Percentiles rank a stretch among this genome's conserved stretches.
Evolutionary conservation across 2,113 vertebrate species (phyloP).

Genomic region (Corapipo altera): DNA sequence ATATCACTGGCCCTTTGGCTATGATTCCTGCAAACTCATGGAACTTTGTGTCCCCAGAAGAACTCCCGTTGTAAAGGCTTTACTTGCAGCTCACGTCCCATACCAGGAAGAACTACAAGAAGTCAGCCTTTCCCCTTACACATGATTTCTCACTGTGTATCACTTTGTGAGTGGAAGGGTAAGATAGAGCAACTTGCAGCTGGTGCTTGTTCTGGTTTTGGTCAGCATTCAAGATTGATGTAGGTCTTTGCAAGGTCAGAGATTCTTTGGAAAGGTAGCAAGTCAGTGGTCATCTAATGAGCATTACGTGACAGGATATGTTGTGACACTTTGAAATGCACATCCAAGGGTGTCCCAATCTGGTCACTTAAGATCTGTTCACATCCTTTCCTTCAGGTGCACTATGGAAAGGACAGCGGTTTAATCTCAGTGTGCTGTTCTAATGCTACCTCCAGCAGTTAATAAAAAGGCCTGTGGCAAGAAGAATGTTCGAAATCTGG

Average conservation of each 20-base stretch:
- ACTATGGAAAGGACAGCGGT: background rate
- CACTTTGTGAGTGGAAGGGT: background rate
- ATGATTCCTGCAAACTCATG: background rate
- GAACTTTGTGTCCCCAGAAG: background rate
- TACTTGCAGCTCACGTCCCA: background rate
- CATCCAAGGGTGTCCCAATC: fast-evolving
- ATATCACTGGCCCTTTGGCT: background rate
- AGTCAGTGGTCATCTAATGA: background rate
- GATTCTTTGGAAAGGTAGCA: background rate
- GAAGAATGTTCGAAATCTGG: background rate
- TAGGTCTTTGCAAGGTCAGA: background rate
- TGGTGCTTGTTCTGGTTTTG: background rate
- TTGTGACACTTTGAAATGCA: background rate
- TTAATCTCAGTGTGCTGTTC: background rate
- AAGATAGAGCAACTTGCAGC: background rate
- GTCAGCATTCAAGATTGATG: background rate
- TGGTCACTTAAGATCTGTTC: background rate
- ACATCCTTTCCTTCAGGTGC: background rate
- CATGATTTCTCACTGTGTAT: background rate
- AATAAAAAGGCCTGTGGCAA: background rate
- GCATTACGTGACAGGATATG: no score
- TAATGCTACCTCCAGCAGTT: background rate
- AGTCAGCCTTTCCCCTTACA: fast-evolving
- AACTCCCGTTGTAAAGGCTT: background rate
- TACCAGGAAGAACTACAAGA: background rate